Evolutionary conservation across 2,113 vertebrate genomes (phyloP), one percentile per base, ranked within the genome.

Genomic region (Peromyscus californicus): DNA sequence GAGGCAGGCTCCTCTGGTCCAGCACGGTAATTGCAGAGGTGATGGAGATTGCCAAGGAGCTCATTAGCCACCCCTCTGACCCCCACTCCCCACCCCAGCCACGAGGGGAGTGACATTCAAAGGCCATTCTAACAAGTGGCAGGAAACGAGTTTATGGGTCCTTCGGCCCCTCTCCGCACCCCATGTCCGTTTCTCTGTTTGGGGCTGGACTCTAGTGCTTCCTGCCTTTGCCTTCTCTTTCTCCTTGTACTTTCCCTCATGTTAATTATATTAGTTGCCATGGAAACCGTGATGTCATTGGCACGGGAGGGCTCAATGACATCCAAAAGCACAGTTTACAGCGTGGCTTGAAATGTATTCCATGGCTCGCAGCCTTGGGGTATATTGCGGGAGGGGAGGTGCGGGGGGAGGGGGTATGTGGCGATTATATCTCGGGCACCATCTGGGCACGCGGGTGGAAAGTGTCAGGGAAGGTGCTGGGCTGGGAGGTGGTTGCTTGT

Each of bases 181-280:
- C 90, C 17, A 3, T 86, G 96, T 86, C 42, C 89, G 96, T 88
- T 87, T 91, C 96, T 88, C 94, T 83, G 86, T 96, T 97, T 97
- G 83, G 97, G 95, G 91, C 83, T 94, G 93, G 93, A 91, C 94
- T 63, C 96, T 51, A 69, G 88, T 82, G 96, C 97, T 97, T 96
- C 97, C 89, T 78, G 96, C 72, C 93, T 94, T 94, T 75, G 70
- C 97, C 96, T 89, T 72, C 54, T 91, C 48, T 76, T 97, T 98
- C 98, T 97, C 97, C 96, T 98, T 95, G 95, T 91, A 97, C 98
- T 97, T 97, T 97, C 95, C 86, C 97, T 97, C 96, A 96, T 98
- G 98, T 98, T 97, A 98, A 98, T 97, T 98, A 98, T 97, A 98
- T 98, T 98, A 98, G 98, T 99, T 98, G 98, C 98, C 98, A 99